Conservation (phyloP, 2,797 vertebrate genomes). For the Crypturellus tataupa region DNA sequence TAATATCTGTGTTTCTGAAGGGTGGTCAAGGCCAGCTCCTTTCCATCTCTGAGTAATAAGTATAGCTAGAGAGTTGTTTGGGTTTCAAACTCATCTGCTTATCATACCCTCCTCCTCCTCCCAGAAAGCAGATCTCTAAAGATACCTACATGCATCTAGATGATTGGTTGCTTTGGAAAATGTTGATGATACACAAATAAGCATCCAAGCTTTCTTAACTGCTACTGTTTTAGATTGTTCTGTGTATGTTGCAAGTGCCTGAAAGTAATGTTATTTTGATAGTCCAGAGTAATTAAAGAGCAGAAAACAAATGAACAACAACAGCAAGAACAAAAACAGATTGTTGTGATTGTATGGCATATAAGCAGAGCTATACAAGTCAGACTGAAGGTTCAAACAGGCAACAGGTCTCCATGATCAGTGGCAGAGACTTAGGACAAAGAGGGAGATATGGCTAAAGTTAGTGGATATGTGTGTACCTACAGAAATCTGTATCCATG, state of each 20-base stretch:
- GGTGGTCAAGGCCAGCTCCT: accelerated
- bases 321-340: neutral
- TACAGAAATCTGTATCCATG: neutral
- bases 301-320: neutral
- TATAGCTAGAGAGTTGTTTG: accelerated
- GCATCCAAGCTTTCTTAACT: neutral
- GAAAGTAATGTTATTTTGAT: neutral
- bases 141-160: neutral
- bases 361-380: neutral
- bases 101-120: accelerated
- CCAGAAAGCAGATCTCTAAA: neutral
- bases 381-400: neutral
- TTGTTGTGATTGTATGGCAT: neutral
- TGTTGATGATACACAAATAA: neutral
- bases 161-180: neutral
- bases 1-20: neutral
- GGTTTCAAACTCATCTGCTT: neutral
- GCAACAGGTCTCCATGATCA: neutral
- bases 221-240: neutral
- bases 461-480: neutral
- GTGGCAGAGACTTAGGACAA: neutral
- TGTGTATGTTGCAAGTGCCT: neutral
- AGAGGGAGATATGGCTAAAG: neutral
- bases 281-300: neutral
- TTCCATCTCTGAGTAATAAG: neutral